Evolutionary conservation across 1,140 invertebrate species (phyloP).

Genomic region (Lucilia sericata): DNA sequence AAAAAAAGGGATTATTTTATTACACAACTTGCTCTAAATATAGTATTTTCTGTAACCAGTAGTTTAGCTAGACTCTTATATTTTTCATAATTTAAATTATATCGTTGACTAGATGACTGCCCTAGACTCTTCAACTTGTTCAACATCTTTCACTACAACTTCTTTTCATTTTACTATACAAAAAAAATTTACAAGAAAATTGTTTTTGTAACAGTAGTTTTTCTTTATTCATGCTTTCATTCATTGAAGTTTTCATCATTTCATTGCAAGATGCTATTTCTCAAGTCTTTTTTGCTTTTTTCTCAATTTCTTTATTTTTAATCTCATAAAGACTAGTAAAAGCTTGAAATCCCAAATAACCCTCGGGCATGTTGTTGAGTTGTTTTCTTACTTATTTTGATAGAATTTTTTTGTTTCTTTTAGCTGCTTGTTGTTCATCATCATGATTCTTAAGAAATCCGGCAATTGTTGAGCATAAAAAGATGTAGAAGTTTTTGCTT

Average conservation of each 20-base stretch:
- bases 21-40: background rate
- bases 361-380: slow-evolving; percentile 6
- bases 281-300: background rate
- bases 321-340: slow-evolving; percentile 19
- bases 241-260: no score
- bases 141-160: no score
- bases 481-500: background rate
- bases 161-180: background rate
- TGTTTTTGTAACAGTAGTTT: background rate
- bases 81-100: slow-evolving; percentile 12
- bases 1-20: background rate
- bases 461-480: slow-evolving; percentile 19
- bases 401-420: background rate
- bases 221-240: background rate
- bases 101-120: background rate
- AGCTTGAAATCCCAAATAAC: slow-evolving; percentile 26
- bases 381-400: background rate
- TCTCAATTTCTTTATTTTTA: background rate
- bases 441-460: slow-evolving; percentile 10
- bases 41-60: no score
- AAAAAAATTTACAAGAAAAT: background rate
- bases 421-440: slow-evolving; percentile 7
- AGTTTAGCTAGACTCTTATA: background rate
- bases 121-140: background rate
- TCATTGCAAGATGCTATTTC: no score